Base-by-base conservation (phyloP, 1,140 invertebrate species). In the Sarcophaga peregrina region DNA sequence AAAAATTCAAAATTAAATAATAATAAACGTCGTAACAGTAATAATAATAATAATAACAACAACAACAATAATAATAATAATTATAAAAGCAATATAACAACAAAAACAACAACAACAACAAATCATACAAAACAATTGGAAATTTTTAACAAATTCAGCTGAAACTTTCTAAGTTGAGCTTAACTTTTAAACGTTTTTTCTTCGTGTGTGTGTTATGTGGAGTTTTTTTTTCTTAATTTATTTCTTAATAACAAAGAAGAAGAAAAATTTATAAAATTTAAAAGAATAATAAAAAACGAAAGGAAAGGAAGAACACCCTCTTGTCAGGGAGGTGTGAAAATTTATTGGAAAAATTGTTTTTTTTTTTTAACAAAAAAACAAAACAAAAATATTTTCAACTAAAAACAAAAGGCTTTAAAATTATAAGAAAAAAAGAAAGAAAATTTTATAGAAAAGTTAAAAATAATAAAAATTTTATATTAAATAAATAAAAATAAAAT, bases 61-160 rank as follows among this genome's bases (percentile, higher is more conserved):
- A 83, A 45, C 15, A 88, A 80, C 82, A 85, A 47, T 85, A 84
- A 76, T 82, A 85, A 76, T 82, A 86, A 78, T 83, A 85, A 75
- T 83, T 83, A 72, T 83, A 85, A 48, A 15, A 81, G 72, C 83
- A 82, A 76, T 80, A 83, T 46, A 83, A 37, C 68, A 50, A 15
- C 13, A 50, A 50, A 62, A 74, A 37, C 81, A 82, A 9, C 81
- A 82, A 47, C 81, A 82, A 52, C 81, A 72, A 73, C 58, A 83
- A 17, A 47, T 62, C 25, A 17, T 20, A 78, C n/a, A 80, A 62
- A 68, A 45, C 80, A 62, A 72, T 62, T 62, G 62, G 80, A 81
- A 81, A 81, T 72, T 52, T 52, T 62, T 10, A 52, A 45, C n/a
- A 81, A 78, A 78, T 78, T 78, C 20, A 78, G 75, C 75, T 78